phyloP scores from a whole-genome alignment of 1,140 invertebrate species.

The Trachelipus rathkii region DNA sequence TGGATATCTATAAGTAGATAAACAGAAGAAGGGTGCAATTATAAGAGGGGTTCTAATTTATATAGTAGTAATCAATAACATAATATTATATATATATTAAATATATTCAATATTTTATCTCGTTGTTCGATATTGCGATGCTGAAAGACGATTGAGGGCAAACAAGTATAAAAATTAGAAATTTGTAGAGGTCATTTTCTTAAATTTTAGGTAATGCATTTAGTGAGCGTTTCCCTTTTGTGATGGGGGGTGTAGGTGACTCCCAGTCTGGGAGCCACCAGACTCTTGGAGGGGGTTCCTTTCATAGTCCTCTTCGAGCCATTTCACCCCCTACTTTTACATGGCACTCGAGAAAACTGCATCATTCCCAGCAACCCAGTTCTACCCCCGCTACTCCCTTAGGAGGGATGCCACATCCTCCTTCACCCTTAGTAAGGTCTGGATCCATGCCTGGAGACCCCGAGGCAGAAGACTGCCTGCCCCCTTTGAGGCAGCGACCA shows the following conservation, averaged over 20 bases:
- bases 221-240: neutral
- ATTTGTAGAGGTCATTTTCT: too few species aligned
- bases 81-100: too few species aligned
- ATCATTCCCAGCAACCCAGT: slow-evolving; percentile 26
- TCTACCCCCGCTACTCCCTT: slow-evolving; percentile 42
- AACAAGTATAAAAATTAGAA: too few species aligned
- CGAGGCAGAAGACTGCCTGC: slow-evolving; percentile 38
- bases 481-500: slow-evolving; percentile 33
- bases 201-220: too few species aligned
- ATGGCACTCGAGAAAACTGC: neutral
- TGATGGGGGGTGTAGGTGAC: slow-evolving; percentile 37
- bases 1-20: too few species aligned
- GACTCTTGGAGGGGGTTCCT: neutral
- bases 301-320: neutral
- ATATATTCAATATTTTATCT: too few species aligned
- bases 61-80: too few species aligned
- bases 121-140: too few species aligned
- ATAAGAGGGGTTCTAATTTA: too few species aligned
- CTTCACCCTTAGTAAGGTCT: slow-evolving; percentile 39
- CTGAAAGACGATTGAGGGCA: too few species aligned
- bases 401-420: slow-evolving; percentile 37
- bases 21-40: too few species aligned
- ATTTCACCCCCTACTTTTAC: neutral
- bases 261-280: slow-evolving; percentile 33
- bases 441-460: slow-evolving; percentile 41